Evolutionary conservation across 2,113 vertebrate species (phyloP).

Genomic region (Sitta europaea): DNA sequence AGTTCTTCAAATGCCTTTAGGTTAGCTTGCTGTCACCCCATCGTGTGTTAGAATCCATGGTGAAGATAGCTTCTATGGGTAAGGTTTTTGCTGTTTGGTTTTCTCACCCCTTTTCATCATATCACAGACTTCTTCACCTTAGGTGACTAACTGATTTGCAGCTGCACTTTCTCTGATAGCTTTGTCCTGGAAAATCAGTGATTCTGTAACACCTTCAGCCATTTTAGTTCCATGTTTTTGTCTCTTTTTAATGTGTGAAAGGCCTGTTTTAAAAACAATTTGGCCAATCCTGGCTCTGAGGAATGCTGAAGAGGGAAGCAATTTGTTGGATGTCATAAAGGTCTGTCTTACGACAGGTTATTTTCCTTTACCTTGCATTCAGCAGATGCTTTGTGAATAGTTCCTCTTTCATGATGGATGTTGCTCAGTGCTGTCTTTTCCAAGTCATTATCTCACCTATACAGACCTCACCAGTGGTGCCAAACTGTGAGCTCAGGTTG

Average conservation of each 20-base stretch:
- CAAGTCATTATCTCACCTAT: background rate
- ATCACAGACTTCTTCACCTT: background rate
- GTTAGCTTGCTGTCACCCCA: background rate
- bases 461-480: background rate
- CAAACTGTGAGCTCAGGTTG: background rate
- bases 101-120: background rate
- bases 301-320: accelerated
- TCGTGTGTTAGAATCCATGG: background rate
- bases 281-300: background rate
- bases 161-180: background rate
- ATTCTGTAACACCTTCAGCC: background rate
- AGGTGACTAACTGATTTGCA: background rate
- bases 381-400: background rate
- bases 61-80: background rate
- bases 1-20: background rate
- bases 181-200: background rate
- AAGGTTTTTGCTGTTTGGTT: background rate
- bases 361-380: background rate
- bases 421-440: background rate
- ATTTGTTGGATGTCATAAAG: background rate
- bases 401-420: background rate
- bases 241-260: background rate
- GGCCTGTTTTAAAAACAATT: background rate
- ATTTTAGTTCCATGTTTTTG: background rate
- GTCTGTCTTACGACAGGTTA: background rate